Evolutionary conservation across 2,888 invertebrate genomes (phyloP), one percentile per base, ranked within the genome.

Genomic region (Drosophila eohydei): DNA sequence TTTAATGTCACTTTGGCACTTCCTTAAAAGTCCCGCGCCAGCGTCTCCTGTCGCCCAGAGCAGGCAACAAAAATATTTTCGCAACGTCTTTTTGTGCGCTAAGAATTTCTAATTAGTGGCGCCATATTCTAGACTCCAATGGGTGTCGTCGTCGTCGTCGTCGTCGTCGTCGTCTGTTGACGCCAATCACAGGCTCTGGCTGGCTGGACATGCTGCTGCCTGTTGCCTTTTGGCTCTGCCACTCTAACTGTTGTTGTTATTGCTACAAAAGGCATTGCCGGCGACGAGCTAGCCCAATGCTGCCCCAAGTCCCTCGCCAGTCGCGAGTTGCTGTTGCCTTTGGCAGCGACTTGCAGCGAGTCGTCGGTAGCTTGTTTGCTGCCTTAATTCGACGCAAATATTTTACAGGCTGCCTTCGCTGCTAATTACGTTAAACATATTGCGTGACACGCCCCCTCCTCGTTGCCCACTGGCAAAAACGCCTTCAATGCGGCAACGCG

Each of bases 71-170:
- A 88, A 84, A 84, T 82, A 88, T 84, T 83, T 83, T 60, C 59
- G 59, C 70, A 70, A 60, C 67, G 60, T 70, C 66, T 86, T 86
- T 81, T 82, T 82, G 75, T 81, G 79, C 79, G 82, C 89, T 87
- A 81, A 85, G 84, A 85, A 85, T 85, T 85, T 85, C 89, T 85
- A 85, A 85, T 85, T 85, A 89, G 89, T 85, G 89, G 89, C 89
- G 85, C 85, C 89, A 89, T 89, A 89, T 88, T 86, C 83, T 73
- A 59, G 64, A 50, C 79, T 78, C 77, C 82, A 87, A 87, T 88
- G 79, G 75, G 79, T 86, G 77, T 78, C 77, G 77, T 55, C 76
- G 57, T 36, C 57, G 63, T 7, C 21, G 51, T 44, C 44, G 54
- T 26, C 52, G 46, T 51, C 52, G 61, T 61, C 48, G 70, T 73